These are phyloP conservation scores for Leptocoma aspasia DNA, from an alignment of 2,113 vertebrate species.

Conservation along the genomic window DNA sequence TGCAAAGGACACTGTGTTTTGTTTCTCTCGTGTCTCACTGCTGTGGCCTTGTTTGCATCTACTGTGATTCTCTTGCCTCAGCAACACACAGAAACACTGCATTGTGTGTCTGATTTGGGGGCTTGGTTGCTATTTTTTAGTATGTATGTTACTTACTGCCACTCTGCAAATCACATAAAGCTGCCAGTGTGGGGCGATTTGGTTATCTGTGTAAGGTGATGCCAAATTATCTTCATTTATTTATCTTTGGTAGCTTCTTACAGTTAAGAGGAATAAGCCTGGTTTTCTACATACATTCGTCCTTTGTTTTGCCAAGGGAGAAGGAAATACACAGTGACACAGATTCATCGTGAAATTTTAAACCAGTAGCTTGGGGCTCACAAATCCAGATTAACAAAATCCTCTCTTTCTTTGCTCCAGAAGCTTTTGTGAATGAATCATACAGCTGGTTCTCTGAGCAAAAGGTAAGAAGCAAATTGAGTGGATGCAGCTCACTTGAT, in stretches of 20 bases:
- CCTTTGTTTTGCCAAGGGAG: not conserved
- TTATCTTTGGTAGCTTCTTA: not conserved
- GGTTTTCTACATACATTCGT: not conserved
- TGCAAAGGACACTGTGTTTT: not conserved
- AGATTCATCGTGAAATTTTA: conserved; percentile 22
- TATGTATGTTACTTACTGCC: not conserved
- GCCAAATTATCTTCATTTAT: not conserved
- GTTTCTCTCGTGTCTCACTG: not conserved
- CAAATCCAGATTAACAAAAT: conserved; percentile 51
- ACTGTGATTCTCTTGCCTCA: not conserved
- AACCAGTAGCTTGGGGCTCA: not conserved
- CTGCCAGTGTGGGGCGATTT: not conserved
- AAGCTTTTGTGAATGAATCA: not conserved
- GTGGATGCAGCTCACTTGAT: not conserved
- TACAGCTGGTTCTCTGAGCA: not conserved
- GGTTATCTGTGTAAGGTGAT: not conserved
- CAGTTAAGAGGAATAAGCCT: not conserved
- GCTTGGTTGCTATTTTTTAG: not conserved
- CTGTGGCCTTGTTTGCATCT: not conserved
- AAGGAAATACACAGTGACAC: not conserved
- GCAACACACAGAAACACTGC: not conserved
- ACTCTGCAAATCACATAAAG: not conserved
- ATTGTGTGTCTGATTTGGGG: accelerated
- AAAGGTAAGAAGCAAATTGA: not conserved
- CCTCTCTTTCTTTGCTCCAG: not conserved